Evolutionary conservation across 2,888 invertebrate genomes (phyloP), one percentile per base, ranked within the genome.

Genomic region (Seira sanloemensis): DNA sequence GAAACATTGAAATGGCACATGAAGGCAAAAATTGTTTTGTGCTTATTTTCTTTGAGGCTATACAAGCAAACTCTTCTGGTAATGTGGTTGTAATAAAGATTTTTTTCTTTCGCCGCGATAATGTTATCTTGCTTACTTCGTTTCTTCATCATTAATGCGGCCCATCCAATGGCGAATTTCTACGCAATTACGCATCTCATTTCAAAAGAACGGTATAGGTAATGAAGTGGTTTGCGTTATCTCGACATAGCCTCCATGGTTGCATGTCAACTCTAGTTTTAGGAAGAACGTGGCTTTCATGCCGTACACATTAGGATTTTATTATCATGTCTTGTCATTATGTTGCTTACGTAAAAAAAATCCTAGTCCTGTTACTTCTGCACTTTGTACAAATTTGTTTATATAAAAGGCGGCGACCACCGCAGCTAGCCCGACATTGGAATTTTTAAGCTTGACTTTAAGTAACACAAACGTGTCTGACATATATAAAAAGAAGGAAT

Each of bases 331-430:
- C 50, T 50, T 50, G 50, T 50, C 50, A 50, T 50, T 50, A 50
- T 50, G 16, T 12, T 50, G 50, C 50, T 50, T 50, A 50, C 50
- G 5, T 50, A 50, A 50, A 50, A 50, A 50, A 50, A 12, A 2
- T 18, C 16, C 50, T 16, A 50, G 50, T 50, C 2, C 50, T 50
- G 50, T 50, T 50, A 50, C 50, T 50, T 50, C 50, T 50, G 50
- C 50, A 50, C 50, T 50, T 50, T 50, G 24, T 66, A 23, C 66
- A 66, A 24, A 23, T 23, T 24, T 66, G 25, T 66, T 77, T 68
- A 68, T 68, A 12, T 2, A 50, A 50, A 50, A 77, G 77, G 69
- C 68, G 77, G 68, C 77, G 68, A 77, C 50, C 50, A 50, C 50
- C 50, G 50, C 50, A 50, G 50, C 50, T 50, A 50, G 50, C 77